Conservation (phyloP, 92 coral and sea anemone genomes). For the Zoanthus gigantus region DNA sequence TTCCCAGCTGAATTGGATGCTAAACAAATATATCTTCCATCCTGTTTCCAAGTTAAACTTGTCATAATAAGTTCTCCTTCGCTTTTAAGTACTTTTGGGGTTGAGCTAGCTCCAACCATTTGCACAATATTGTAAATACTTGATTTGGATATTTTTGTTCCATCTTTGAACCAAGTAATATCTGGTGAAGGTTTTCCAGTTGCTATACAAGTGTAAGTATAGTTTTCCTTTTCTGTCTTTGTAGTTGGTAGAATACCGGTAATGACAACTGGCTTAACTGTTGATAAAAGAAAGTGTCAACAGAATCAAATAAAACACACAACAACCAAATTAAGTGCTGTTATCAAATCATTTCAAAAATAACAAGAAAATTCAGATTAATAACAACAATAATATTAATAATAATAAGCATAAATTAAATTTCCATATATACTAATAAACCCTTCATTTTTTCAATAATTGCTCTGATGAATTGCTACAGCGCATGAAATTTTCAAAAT, state of each 20-base stretch:
- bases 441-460: too few relatives aligned
- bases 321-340: too few relatives aligned
- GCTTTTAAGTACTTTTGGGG: background rate
- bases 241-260: conserved; percentile 8
- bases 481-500: too few relatives aligned
- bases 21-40: conserved; percentile 6
- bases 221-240: conserved; percentile 66
- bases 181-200: conserved; percentile 77
- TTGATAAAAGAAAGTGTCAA: background rate
- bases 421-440: too few relatives aligned
- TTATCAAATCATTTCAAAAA: too few relatives aligned
- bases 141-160: conserved; percentile 63
- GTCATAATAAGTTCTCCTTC: conserved; percentile 10
- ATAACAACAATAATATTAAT: too few relatives aligned
- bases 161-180: conserved; percentile 72
- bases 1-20: conserved; percentile 70
- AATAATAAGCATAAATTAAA: too few relatives aligned
- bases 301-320: too few relatives aligned
- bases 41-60: conserved; percentile 22
- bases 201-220: conserved; percentile 73
- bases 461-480: too few relatives aligned
- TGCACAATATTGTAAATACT: conserved; percentile 51
- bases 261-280: background rate
- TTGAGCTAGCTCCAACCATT: background rate
- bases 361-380: too few relatives aligned